A percentile compares a stretch with the other conserved stretches of the same genome.
Evolutionary conservation across 2,888 invertebrate species (phyloP).

Genomic region (Pardosa pseudoannulata): DNA sequence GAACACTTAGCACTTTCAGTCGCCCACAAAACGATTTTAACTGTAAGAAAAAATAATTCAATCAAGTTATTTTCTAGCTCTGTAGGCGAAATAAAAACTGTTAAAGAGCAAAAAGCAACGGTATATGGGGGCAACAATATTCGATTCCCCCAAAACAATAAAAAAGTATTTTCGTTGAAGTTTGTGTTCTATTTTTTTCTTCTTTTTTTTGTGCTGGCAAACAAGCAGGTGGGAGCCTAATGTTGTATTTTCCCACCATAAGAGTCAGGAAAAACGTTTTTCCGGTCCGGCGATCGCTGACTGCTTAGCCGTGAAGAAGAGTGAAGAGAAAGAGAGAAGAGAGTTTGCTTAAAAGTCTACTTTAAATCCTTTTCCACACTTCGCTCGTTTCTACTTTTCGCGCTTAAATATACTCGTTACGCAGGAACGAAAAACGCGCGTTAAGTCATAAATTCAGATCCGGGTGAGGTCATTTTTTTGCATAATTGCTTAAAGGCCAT

Average conservation of each 20-base stretch:
- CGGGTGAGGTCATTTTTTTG: too few species aligned
- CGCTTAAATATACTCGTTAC: background rate
- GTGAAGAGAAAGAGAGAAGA: too few species aligned
- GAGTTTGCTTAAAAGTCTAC: slow-evolving; percentile 45
- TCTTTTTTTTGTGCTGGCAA: slow-evolving; percentile 16
- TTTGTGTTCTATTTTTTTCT: slow-evolving; percentile 2
- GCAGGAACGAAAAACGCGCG: too few species aligned
- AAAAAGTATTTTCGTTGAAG: slow-evolving; percentile 36
- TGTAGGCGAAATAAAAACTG: background rate
- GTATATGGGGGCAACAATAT: slow-evolving; percentile 22
- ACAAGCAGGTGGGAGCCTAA: slow-evolving; percentile 34
- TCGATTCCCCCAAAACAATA: slow-evolving; percentile 50
- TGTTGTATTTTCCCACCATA: slow-evolving; percentile 59
- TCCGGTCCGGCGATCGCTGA: slow-evolving; percentile 38
- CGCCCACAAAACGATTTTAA: slow-evolving; percentile 34
- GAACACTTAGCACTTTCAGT: slow-evolving; percentile 25
- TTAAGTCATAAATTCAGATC: too few species aligned
- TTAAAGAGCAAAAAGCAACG: slow-evolving; percentile 17
- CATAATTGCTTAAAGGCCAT: too few species aligned
- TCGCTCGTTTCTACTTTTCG: slow-evolving; percentile 32
- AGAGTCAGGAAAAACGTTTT: slow-evolving; percentile 51
- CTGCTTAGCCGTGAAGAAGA: slow-evolving; percentile 30
- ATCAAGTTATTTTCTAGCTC: slow-evolving; percentile 43
- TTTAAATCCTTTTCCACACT: slow-evolving; percentile 51
- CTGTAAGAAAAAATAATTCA: slow-evolving; percentile 31